These are phyloP conservation scores for Microtus montanus DNA, from an alignment of 2,113 vertebrate genomes.

Conservation along the genomic window DNA sequence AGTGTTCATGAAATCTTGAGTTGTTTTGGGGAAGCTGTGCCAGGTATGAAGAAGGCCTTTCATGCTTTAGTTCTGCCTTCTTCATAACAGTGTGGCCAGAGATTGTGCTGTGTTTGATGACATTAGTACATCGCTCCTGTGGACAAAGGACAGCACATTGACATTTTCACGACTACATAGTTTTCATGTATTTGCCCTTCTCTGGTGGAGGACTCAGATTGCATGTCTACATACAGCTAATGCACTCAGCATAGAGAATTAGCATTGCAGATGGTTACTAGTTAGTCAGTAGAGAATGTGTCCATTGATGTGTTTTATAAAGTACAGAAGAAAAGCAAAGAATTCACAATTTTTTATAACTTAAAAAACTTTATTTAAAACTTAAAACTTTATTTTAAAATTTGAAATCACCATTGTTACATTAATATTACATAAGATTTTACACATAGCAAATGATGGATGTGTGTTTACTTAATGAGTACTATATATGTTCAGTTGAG, in stretches of 20 bases:
- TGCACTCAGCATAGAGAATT: neutral
- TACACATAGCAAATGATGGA: neutral
- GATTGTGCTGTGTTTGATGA: neutral
- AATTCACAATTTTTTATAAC: constrained; percentile 15
- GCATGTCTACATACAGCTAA: neutral
- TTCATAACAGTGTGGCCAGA: neutral
- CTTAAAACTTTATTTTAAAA: constrained; percentile 1
- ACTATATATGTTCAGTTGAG: neutral
- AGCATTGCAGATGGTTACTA: neutral
- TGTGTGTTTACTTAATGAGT: neutral
- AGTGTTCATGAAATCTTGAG: constrained; percentile 42
- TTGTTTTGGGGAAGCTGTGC: constrained; percentile 61
- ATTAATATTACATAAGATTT: neutral
- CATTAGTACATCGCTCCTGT: neutral
- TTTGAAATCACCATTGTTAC: constrained; percentile 15
- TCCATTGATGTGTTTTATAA: constrained; percentile 17
- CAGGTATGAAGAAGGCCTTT: constrained; percentile 25
- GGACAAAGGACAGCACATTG: neutral
- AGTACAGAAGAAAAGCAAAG: neutral
- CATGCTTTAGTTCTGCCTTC: neutral
- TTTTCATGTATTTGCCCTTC: constrained; percentile 54
- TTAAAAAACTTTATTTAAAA: constrained; percentile 18
- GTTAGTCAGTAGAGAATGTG: neutral
- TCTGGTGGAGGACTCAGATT: neutral
- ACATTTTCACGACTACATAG: neutral